These are phyloP conservation scores for Macrotus californicus DNA, from an alignment of 2,113 vertebrate genomes.

Conservation along the genomic window DNA sequence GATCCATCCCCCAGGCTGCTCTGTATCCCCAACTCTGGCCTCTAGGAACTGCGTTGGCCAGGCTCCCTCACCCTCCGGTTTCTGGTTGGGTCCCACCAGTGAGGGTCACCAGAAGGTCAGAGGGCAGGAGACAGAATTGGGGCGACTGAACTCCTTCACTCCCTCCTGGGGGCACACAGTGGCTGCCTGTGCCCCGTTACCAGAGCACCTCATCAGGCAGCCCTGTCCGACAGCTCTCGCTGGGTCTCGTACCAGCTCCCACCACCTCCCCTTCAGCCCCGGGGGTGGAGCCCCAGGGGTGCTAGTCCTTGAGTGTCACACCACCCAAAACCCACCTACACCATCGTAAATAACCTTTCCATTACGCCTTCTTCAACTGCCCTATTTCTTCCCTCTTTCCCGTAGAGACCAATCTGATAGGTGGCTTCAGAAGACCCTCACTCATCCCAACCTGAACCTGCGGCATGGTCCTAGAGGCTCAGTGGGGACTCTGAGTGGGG, in stretches of 20 bases:
- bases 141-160: not conserved
- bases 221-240: not conserved
- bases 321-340: not conserved
- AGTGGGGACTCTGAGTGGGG: rapidly evolving
- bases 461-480: not conserved
- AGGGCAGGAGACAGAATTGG: not conserved
- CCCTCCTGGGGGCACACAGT: not conserved
- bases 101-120: not conserved
- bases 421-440: not conserved
- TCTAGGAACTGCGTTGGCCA: not conserved
- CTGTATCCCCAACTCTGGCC: not conserved
- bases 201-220: too few relatives aligned
- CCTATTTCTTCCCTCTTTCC: not conserved
- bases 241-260: not conserved
- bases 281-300: not conserved
- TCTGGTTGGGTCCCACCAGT: not conserved
- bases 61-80: not conserved
- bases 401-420: not conserved
- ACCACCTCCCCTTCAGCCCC: not conserved
- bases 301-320: too few relatives aligned
- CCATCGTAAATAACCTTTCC: not conserved
- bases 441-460: not conserved
- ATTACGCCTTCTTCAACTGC: not conserved
- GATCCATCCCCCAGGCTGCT: not conserved
- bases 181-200: not conserved